Evolutionary conservation across 2,888 invertebrate species (phyloP).

Genomic region (Belgica antarctica): DNA sequence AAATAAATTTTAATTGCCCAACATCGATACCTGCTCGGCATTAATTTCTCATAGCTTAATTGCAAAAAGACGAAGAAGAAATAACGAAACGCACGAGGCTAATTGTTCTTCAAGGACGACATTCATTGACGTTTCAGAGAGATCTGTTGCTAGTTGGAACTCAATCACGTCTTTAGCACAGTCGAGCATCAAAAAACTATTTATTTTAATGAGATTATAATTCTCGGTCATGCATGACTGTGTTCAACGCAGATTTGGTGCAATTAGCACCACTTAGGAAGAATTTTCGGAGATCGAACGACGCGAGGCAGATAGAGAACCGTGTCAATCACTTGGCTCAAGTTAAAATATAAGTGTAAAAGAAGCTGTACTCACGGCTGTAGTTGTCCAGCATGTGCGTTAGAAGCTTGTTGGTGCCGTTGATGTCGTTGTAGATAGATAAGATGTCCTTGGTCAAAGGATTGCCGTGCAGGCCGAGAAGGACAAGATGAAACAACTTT

Average conservation of each 20-base stretch:
- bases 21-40: not conserved
- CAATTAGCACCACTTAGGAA: not conserved
- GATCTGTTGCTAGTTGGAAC: not conserved
- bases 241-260: not conserved
- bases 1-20: not conserved
- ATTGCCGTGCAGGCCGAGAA: constrained; percentile 90
- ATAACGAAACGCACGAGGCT: not conserved
- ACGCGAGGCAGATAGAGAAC: not conserved
- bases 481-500: constrained; percentile 92
- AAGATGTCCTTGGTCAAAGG: constrained; percentile 91
- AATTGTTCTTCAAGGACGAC: constrained; percentile 1
- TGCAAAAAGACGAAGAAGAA: not conserved
- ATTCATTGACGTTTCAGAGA: not conserved
- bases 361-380: constrained; percentile 68
- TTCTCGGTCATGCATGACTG: not conserved
- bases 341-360: not conserved
- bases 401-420: constrained; percentile 91
- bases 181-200: too few relatives aligned
- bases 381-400: constrained; percentile 94
- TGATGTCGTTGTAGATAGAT: constrained; percentile 86
- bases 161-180: not conserved
- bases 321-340: constrained; percentile 15
- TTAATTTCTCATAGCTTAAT: not conserved
- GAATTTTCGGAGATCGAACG: too few relatives aligned
- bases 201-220: not conserved